Evolutionary conservation across 2,113 vertebrate genomes (phyloP).

Genomic region (Oreochromis niloticus): DNA sequence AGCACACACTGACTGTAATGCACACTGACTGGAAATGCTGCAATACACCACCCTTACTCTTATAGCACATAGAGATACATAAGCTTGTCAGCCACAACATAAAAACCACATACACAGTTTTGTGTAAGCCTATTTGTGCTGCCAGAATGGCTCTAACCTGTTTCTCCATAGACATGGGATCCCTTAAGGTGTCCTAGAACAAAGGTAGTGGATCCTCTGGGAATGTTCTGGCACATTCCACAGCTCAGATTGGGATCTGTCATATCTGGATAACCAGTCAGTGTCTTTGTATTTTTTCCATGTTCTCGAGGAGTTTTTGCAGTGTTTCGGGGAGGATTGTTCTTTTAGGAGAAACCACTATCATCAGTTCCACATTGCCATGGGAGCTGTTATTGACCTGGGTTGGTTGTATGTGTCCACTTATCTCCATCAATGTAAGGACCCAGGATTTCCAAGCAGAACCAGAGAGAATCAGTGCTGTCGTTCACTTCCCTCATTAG

Average conservation of each 20-base stretch:
- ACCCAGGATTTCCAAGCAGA: neutral
- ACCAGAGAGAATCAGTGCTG: neutral
- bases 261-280: neutral
- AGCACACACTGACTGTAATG: conserved; percentile 13
- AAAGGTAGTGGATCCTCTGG: neutral
- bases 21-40: conserved; percentile 24
- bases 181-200: neutral
- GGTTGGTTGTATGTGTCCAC: neutral
- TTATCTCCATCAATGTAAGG: neutral
- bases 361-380: neutral
- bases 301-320: neutral
- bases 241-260: neutral
- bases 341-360: neutral
- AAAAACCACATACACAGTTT: neutral
- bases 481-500: neutral
- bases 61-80: neutral
- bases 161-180: neutral
- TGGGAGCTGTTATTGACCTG: neutral
- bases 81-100: neutral
- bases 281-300: neutral
- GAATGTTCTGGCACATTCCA: neutral
- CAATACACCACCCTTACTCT: neutral
- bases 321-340: neutral
- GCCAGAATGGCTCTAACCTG: neutral
- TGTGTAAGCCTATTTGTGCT: neutral